These are phyloP conservation scores for Manacus vitellinus DNA, from an alignment of 2,113 vertebrate genomes.

Conservation along the genomic window DNA sequence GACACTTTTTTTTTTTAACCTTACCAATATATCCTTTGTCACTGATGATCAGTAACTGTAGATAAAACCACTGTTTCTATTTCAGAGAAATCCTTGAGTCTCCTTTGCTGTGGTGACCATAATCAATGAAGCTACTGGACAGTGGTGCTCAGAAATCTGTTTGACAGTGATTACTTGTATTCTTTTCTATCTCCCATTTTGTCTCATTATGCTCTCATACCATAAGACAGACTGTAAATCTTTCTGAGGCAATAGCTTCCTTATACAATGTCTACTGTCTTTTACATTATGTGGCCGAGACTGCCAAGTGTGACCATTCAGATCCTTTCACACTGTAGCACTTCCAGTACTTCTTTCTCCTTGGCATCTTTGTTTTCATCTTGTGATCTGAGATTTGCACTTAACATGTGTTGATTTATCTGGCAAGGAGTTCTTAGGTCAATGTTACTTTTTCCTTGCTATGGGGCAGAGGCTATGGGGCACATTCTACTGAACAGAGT, in stretches of 20 bases:
- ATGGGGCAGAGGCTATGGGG: not conserved
- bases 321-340: not conserved
- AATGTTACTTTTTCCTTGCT: not conserved
- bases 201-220: not conserved
- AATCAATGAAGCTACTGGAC: not conserved
- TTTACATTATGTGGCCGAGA: not conserved
- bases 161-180: not conserved
- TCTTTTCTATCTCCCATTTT: not conserved
- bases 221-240: not conserved
- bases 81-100: not conserved
- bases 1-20: not conserved
- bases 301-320: not conserved
- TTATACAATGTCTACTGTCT: not conserved
- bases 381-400: not conserved
- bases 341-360: not conserved
- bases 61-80: not conserved
- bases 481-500: not conserved
- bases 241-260: not conserved
- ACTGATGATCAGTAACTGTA: not conserved
- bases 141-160: not conserved
- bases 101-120: not conserved
- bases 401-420: not conserved
- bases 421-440: not conserved
- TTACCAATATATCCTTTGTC: not conserved
- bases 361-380: not conserved